A percentile compares a stretch with the other conserved stretches of the same genome.
Evolutionary conservation across 2,888 invertebrate genomes (phyloP).

Genomic region (Desoria tigrina): DNA sequence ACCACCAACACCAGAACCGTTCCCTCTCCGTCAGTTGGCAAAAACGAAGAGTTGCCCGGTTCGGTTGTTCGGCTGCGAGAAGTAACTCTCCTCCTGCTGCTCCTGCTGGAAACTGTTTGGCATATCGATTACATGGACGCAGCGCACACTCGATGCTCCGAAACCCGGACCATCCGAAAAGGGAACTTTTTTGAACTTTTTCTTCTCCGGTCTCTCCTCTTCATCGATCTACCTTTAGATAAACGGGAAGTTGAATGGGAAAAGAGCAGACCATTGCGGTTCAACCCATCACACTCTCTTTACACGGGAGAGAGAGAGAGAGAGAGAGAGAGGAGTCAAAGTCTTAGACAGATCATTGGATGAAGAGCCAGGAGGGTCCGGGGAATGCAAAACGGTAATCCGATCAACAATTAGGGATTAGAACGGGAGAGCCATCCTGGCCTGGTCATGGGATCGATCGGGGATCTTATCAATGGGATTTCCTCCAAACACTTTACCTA

Average conservation of each 20-base stretch:
- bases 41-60: constrained; percentile 2
- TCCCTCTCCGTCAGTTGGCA: neutral
- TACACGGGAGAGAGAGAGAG: neutral
- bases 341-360: neutral
- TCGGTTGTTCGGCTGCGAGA: neutral
- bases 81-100: too few species aligned
- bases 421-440: too few species aligned
- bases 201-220: constrained; percentile 48
- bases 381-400: too few species aligned
- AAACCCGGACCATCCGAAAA: constrained; percentile 13
- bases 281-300: neutral
- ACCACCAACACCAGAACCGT: neutral
- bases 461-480: too few species aligned
- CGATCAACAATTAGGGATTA: too few species aligned
- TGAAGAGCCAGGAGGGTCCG: too few species aligned
- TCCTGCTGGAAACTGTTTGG: constrained; percentile 44
- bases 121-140: constrained; percentile 53
- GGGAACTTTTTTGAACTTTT: constrained; percentile 25
- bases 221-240: constrained; percentile 54
- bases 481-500: too few species aligned
- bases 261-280: neutral
- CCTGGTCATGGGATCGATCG: too few species aligned
- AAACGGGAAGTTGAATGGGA: constrained; percentile 25
- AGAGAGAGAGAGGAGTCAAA: constrained; percentile 2
- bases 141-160: constrained; percentile 46